Percentiles rank a stretch among this genome's conserved stretches.
Evolutionary conservation across 2,113 vertebrate genomes (phyloP).

Genomic region (Todiramphus saurophagus): DNA sequence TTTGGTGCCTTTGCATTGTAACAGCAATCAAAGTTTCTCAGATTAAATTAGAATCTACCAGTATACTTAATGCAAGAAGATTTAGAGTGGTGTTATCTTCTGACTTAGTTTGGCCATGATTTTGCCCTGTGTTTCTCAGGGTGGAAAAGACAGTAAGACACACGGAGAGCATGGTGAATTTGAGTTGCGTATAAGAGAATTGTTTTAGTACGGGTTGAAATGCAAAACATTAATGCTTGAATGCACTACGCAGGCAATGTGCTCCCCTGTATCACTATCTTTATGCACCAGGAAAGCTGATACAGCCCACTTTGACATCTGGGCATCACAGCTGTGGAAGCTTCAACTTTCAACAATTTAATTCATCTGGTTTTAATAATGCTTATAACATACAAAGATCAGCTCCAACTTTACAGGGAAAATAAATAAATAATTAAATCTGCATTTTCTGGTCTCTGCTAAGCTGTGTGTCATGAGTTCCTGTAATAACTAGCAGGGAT

Average conservation of each 20-base stretch:
- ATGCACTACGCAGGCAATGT: rapidly evolving
- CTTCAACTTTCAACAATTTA: neutral
- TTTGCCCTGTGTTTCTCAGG: neutral
- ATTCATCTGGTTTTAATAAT: slow-evolving; percentile 30
- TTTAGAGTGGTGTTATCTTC: neutral
- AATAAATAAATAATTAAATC: neutral
- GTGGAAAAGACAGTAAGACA: neutral
- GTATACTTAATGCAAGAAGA: neutral
- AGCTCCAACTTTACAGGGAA: slow-evolving; percentile 16
- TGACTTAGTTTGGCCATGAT: neutral
- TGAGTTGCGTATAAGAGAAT: neutral
- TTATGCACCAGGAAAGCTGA: neutral
- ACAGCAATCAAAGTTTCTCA: neutral
- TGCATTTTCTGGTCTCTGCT: slow-evolving; percentile 43
- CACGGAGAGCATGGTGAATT: neutral
- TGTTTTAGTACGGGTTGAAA: neutral
- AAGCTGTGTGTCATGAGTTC: slow-evolving; percentile 30
- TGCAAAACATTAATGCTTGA: neutral
- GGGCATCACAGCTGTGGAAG: neutral
- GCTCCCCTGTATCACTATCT: neutral
- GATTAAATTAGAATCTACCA: neutral
- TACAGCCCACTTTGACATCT: neutral
- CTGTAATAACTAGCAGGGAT: slow-evolving; percentile 54
- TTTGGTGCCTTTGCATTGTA: neutral
- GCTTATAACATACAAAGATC: slow-evolving; percentile 7